Base-by-base conservation (phyloP, 2,888 invertebrate genomes). In the Rhamnusium bicolor region DNA sequence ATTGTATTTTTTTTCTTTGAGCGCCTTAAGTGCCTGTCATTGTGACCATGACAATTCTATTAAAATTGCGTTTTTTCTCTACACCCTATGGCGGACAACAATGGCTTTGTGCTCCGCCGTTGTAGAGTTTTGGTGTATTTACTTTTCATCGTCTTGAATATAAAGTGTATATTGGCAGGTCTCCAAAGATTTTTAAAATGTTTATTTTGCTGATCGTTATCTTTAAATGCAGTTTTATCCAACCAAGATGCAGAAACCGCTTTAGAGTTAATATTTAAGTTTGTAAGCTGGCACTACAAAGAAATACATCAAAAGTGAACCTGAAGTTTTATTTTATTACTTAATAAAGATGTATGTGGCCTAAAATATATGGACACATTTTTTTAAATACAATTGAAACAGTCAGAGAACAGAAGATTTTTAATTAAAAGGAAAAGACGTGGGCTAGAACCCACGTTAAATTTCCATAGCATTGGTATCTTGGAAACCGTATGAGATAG, bases 131-230 rank as follows among this genome's bases (percentile, higher is more conserved):
- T 19, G 51, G 54, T 67, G 63, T 61, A 68, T 69, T 68, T 62
- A 54, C 61, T 61, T 68, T 54, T 24, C 72, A 68, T 62, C 62
- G 49, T 68, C 72, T 47, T 56, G 27, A 54, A 53, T 29, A 54
- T 19, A 68, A 68, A 68, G 67, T 40, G 49, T 51, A 54, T 63
- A 68, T 72, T 72, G 72, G 72, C 72, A 29, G 53, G 49, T 47
- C 18, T 61, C 72, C 72, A 72, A 51, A 56, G 18, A 51, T 51
- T 51, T 51, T 51, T 10, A 51, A 51, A 51, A 51, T 51, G 51
- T 51, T 51, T 51, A 19, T 19, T 18, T 7, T 51, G 7, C 10
- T 19, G 51, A 51, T 51, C 18, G 51, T 12, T 3, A 51, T 51
- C 16, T 18, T 51, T 51, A 51, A 19, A 19, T 51, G 51, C 51